Percentiles rank a stretch among this genome's conserved stretches.
Conservation (phyloP, 2,888 invertebrate species). For the Lasioglossum pauxillum region DNA sequence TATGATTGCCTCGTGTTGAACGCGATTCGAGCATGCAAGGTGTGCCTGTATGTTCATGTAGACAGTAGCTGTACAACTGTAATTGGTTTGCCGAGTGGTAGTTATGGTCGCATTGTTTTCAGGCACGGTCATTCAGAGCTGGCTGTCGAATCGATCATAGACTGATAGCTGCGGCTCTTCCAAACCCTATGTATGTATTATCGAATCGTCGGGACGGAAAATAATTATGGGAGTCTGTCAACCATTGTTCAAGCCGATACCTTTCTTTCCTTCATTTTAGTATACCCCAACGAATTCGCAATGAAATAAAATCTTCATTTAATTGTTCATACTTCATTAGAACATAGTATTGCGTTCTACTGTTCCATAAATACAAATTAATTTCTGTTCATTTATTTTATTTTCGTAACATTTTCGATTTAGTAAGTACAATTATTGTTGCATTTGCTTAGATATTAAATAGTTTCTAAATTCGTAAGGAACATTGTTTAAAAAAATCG, state of each 20-base stretch:
- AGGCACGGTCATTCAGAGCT: conserved; percentile 29
- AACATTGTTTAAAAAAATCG: no score
- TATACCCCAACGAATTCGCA: not conserved
- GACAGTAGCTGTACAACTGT: not conserved
- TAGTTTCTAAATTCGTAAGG: no score
- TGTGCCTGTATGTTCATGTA: not conserved
- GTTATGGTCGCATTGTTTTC: conserved; percentile 53
- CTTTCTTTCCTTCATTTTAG: not conserved
- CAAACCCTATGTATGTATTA: not conserved
- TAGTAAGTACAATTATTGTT: no score
- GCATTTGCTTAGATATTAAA: no score
- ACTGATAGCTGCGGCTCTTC: conserved; percentile 22
- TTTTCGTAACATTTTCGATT: no score
- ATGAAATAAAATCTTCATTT: not conserved
- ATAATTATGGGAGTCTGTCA: not conserved
- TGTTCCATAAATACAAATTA: no score
- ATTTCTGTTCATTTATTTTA: not conserved
- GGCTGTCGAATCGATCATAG: conserved; percentile 40
- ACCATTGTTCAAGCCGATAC: not conserved
- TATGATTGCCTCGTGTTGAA: not conserved
- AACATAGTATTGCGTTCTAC: no score
- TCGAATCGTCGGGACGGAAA: not conserved
- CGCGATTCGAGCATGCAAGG: not conserved
- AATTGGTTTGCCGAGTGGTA: conserved; percentile 24
- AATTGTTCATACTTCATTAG: no score